Conservation (phyloP, 2,888 invertebrate species). For the Acanthoscelides obtectus region DNA sequence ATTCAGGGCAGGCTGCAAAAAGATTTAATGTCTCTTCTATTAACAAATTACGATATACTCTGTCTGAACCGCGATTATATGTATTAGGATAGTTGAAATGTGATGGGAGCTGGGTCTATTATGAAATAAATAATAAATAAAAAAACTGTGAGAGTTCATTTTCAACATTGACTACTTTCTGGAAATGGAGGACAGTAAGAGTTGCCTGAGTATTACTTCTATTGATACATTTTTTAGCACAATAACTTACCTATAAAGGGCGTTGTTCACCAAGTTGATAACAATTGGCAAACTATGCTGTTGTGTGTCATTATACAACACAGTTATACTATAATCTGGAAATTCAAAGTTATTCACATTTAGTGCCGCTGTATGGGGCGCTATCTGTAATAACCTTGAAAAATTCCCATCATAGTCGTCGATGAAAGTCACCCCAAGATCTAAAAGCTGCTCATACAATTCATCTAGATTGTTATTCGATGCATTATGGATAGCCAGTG, state of each 20-base stretch:
- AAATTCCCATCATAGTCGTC: constrained; percentile 63
- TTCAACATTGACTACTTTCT: too few species aligned
- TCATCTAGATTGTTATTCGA: constrained; percentile 42
- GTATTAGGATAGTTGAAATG: too few species aligned
- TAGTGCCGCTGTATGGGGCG: constrained; percentile 64
- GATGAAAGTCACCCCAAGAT: constrained; percentile 42
- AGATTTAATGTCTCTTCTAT: too few species aligned
- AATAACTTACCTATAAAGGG: constrained; percentile 58
- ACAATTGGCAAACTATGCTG: constrained; percentile 75
- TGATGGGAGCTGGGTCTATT: too few species aligned
- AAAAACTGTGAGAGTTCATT: too few species aligned
- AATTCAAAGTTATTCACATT: constrained; percentile 54
- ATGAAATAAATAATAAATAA: too few species aligned
- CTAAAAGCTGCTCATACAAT: constrained; percentile 38
- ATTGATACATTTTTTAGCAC: too few species aligned
- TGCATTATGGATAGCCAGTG: constrained; percentile 59
- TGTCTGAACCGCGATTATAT: too few species aligned
- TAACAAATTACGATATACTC: too few species aligned
- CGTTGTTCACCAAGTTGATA: constrained; percentile 67
- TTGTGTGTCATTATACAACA: constrained; percentile 74
- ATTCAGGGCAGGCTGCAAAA: too few species aligned
- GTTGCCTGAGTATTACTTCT: too few species aligned
- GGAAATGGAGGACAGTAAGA: too few species aligned
- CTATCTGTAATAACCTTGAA: constrained; percentile 56
- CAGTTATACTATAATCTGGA: constrained; percentile 55